Conservation (phyloP, 2,797 vertebrate genomes). For the Semaprochilodus insignis region DNA sequence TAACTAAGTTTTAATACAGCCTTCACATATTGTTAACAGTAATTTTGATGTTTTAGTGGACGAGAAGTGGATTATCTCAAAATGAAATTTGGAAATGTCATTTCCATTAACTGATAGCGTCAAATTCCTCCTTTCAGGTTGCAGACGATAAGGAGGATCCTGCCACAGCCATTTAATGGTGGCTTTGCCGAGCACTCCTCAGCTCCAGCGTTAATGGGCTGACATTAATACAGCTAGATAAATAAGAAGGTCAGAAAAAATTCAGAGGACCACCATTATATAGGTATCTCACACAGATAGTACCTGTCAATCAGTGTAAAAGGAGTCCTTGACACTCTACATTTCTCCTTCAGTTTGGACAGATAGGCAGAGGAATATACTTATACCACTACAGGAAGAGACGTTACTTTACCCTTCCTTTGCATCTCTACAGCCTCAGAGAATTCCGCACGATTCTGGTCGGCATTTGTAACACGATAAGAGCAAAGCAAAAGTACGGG, state of each 20-base stretch:
- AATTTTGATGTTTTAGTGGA: slow-evolving; percentile 93
- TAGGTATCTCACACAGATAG: slow-evolving; percentile 87
- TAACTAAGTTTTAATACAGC: slow-evolving; percentile 88
- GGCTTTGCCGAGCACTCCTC: slow-evolving; percentile 87
- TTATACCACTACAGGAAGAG: slow-evolving; percentile 31
- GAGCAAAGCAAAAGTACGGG: slow-evolving; percentile 57
- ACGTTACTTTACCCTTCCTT: slow-evolving; percentile 29
- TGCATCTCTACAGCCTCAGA: slow-evolving; percentile 9
- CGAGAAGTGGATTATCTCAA: slow-evolving; percentile 91
- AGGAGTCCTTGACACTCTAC: slow-evolving; percentile 77
- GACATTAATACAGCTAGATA: slow-evolving; percentile 97
- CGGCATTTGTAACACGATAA: slow-evolving; percentile 61
- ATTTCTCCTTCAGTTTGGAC: slow-evolving; percentile 55
- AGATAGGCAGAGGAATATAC: slow-evolving; percentile 35
- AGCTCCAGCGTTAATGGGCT: slow-evolving; percentile 92
- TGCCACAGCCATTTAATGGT: slow-evolving; percentile 88
- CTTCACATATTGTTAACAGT: slow-evolving; percentile 84
- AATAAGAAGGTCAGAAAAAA: slow-evolving; percentile 89
- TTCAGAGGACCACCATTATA: slow-evolving; percentile 82
- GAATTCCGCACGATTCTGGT: neutral
- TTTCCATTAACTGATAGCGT: slow-evolving; percentile 94
- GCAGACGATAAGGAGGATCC: slow-evolving; percentile 89
- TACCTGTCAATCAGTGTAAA: slow-evolving; percentile 88
- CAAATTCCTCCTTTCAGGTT: slow-evolving; percentile 96
- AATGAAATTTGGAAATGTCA: slow-evolving; percentile 95